phyloP scores from a whole-genome alignment of 2,113 vertebrate species.

The Thryonomys swinderianus region DNA sequence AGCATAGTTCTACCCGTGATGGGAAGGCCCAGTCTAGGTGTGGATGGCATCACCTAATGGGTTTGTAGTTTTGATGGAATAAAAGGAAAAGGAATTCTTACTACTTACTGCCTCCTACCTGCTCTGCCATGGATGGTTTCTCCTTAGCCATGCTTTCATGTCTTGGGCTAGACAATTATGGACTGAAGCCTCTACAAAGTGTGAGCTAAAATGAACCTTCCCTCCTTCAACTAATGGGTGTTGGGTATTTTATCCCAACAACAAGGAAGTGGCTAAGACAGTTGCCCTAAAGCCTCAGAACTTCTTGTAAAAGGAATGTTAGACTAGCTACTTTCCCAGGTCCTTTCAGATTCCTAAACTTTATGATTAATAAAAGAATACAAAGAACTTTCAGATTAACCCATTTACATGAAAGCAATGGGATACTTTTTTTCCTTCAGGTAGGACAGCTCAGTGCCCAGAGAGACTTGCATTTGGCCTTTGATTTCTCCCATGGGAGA shows the following conservation, averaged over 20 bases:
- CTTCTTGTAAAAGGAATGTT: not conserved
- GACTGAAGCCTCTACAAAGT: not conserved
- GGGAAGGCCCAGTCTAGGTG: not conserved
- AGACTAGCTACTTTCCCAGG: not conserved
- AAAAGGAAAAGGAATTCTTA: not conserved
- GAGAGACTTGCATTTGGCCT: not conserved
- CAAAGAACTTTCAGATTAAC: conserved; percentile 32
- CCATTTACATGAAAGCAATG: conserved; percentile 23
- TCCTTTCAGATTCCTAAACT: conserved; percentile 40
- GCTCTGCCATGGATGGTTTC: not conserved
- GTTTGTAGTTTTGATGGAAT: not conserved
- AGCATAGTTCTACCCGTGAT: not conserved
- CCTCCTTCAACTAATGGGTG: not conserved
- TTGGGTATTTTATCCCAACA: not conserved
- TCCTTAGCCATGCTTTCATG: not conserved
- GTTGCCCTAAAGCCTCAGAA: not conserved
- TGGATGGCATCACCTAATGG: not conserved
- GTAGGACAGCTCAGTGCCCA: not conserved
- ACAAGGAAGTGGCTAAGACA: not conserved
- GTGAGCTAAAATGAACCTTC: not conserved
- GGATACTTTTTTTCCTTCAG: not conserved
- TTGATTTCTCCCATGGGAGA: not conserved
- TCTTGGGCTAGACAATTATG: not conserved
- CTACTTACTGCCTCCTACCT: not conserved
- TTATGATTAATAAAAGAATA: conserved; percentile 7